A percentile compares a stretch with the other conserved stretches of the same genome.
Conservation (phyloP, 1,140 invertebrate species). For the Bombus ignitus region DNA sequence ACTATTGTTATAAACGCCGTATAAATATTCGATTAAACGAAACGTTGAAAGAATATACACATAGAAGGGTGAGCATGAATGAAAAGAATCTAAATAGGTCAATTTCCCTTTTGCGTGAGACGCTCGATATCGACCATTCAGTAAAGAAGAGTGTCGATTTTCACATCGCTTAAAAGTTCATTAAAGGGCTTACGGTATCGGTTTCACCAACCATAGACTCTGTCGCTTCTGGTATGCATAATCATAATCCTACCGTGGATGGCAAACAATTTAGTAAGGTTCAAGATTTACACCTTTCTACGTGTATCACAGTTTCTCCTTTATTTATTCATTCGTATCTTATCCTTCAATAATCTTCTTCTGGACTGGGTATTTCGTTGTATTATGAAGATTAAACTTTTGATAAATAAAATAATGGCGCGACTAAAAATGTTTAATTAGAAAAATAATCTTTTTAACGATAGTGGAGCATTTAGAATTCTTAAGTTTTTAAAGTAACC, state of each 20-base stretch:
- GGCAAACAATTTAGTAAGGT: not conserved
- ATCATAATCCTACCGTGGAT: not conserved
- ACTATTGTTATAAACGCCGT: not conserved
- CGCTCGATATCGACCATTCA: not conserved
- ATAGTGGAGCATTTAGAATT: too few species aligned
- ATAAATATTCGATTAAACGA: not conserved
- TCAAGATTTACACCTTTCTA: not conserved
- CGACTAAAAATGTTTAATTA: not conserved
- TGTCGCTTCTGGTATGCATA: not conserved
- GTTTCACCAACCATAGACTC: not conserved
- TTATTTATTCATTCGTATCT: not conserved
- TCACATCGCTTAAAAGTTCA: not conserved
- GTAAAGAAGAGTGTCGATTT: not conserved
- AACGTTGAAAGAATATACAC: not conserved
- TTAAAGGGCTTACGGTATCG: not conserved
- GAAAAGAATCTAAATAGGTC: not conserved
- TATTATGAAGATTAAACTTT: not conserved
- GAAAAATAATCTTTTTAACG: not conserved
- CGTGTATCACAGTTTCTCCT: not conserved
- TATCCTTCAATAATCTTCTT: not conserved
- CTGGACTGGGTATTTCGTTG: not conserved
- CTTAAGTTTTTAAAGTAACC: too few species aligned
- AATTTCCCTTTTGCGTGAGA: not conserved
- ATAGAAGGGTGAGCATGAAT: not conserved
- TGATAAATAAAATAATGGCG: too few species aligned